Conservation (phyloP, 92 coral and sea anemone species). For the Parazoanthus swiftii region DNA sequence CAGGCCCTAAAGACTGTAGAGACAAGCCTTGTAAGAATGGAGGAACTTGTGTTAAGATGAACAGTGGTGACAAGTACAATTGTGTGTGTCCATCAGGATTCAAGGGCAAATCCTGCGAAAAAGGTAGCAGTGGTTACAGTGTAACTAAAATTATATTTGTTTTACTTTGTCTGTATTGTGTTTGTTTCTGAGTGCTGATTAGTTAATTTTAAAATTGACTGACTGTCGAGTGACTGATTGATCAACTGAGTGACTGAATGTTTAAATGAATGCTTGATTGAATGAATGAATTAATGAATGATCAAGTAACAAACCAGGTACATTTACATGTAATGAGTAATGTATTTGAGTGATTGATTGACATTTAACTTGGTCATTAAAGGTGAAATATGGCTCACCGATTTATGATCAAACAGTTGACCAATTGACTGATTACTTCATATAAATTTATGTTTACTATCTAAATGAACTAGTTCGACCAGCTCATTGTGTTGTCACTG, state of each 20-base stretch:
- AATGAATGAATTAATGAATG: not conserved
- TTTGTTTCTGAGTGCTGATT: too few species aligned
- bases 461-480: too few species aligned
- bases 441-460: not conserved
- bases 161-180: too few species aligned
- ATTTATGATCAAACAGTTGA: not conserved
- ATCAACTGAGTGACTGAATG: not conserved
- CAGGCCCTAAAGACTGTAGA: not conserved
- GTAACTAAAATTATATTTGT: too few species aligned
- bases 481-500: not conserved
- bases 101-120: not conserved
- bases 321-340: too few species aligned
- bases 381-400: not conserved
- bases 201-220: too few species aligned
- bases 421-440: not conserved
- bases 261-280: not conserved
- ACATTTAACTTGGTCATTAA: not conserved
- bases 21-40: not conserved
- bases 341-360: not conserved
- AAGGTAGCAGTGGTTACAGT: too few species aligned
- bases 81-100: not conserved
- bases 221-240: not conserved
- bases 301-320: not conserved
- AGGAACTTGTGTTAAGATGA: not conserved
- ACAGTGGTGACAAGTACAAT: not conserved